These are phyloP conservation scores for Poeciliopsis paucimaculata DNA, from an alignment of 2,797 vertebrate species.

Conservation along the genomic window DNA sequence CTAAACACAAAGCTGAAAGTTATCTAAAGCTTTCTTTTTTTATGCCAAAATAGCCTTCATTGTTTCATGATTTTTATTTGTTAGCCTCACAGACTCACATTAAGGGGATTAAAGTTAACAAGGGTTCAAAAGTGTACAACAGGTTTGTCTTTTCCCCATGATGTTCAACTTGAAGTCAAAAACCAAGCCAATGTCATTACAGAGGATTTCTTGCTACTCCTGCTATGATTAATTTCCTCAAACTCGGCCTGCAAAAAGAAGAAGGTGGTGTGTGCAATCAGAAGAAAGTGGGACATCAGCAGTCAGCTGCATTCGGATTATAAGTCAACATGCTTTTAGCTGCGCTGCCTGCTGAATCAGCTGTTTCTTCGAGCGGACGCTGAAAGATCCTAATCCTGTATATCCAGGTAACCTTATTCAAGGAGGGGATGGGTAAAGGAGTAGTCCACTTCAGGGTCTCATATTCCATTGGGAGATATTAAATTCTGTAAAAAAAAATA, in stretches of 20 bases:
- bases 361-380: slow-evolving; percentile 57
- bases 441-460: slow-evolving; percentile 25
- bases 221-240: slow-evolving; percentile 49
- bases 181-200: slow-evolving; percentile 42
- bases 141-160: slow-evolving; percentile 2
- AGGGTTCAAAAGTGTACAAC: not conserved
- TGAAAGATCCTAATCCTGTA: slow-evolving; percentile 75
- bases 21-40: not conserved
- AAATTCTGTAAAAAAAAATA: slow-evolving; percentile 13
- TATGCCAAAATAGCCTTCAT: not conserved
- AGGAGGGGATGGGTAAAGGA: slow-evolving; percentile 42
- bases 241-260: slow-evolving; percentile 34
- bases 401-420: slow-evolving; percentile 66
- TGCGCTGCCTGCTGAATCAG: slow-evolving; percentile 69
- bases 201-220: slow-evolving; percentile 24
- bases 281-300: slow-evolving; percentile 64
- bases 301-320: slow-evolving; percentile 71
- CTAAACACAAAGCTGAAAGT: not conserved
- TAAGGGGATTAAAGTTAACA: not conserved
- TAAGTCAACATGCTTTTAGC: slow-evolving; percentile 69
- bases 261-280: slow-evolving; percentile 41
- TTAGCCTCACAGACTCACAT: not conserved
- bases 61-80: not conserved
- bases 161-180: slow-evolving; percentile 45
- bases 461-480: slow-evolving; percentile 30